Percentiles rank a stretch among this genome's conserved stretches.
Conservation (phyloP, 2,113 vertebrate genomes). For the Sylvietta virens region DNA sequence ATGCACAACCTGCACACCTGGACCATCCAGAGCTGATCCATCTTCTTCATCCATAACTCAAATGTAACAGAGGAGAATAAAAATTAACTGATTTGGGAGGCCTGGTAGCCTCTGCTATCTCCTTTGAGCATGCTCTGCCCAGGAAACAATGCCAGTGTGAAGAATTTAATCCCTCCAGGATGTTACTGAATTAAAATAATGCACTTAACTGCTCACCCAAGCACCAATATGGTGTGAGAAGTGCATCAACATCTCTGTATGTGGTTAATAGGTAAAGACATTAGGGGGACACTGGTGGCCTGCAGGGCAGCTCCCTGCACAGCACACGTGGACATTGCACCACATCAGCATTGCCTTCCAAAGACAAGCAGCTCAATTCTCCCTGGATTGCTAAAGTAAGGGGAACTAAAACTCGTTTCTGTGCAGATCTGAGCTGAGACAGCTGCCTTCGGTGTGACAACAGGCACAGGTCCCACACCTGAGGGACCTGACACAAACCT, state of each 20-base stretch:
- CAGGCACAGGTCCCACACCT: background rate
- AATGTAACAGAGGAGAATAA: background rate
- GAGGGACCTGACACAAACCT: background rate
- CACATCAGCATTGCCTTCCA: accelerated
- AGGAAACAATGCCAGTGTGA: background rate
- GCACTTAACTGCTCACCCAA: background rate
- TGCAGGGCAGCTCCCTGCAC: background rate
- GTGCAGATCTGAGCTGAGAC: background rate
- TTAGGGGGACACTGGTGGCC: background rate
- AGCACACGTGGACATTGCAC: background rate
- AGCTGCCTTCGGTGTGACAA: background rate
- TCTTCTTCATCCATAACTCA: background rate
- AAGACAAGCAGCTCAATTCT: background rate
- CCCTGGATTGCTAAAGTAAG: background rate
- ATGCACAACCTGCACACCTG: background rate
- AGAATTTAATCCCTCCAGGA: background rate
- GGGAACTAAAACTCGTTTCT: background rate
- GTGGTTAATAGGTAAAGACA: background rate
- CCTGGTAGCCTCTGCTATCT: background rate
- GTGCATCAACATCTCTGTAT: background rate
- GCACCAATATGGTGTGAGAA: background rate
- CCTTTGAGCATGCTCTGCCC: background rate
- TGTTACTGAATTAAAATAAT: background rate
- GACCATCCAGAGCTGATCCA: background rate
- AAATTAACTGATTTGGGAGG: background rate